Conservation (phyloP, 1,140 invertebrate genomes). For the Lucilia cuprina region DNA sequence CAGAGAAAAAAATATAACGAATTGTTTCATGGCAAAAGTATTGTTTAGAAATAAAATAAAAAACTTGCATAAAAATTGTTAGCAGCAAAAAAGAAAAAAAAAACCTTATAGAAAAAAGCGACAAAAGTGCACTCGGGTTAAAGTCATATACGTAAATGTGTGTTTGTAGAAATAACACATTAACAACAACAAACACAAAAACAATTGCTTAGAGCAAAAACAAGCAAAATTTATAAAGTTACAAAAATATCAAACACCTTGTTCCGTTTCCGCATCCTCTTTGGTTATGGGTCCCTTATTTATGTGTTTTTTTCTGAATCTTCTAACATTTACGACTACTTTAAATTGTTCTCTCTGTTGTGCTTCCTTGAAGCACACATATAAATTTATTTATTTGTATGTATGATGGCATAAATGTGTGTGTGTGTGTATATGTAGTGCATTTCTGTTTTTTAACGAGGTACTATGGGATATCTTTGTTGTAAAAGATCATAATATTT, state of each 20-base stretch:
- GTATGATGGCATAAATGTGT: no score
- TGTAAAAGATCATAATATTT: no score
- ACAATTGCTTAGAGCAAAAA: neutral
- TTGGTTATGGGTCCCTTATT: neutral
- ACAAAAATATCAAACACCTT: slow-evolving; percentile 27
- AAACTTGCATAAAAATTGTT: neutral
- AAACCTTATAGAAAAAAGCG: neutral
- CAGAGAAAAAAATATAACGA: neutral
- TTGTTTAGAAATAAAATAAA: slow-evolving; percentile 17
- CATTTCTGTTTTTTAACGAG: neutral
- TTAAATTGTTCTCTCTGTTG: neutral
- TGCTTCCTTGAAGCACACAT: neutral
- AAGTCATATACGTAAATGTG: neutral
- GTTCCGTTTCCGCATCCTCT: slow-evolving; percentile 14
- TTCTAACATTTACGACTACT: neutral
- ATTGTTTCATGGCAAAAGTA: neutral
- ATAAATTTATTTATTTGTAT: neutral
- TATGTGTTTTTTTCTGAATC: neutral
- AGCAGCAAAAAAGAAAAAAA: neutral
- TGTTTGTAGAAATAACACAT: neutral
- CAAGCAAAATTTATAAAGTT: neutral
- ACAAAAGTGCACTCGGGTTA: slow-evolving; percentile 26
- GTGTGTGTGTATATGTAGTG: neutral
- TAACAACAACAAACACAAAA: neutral
- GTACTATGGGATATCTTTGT: no score